Conservation (phyloP, 2,113 vertebrate genomes). For the Tamias sibiricus region DNA sequence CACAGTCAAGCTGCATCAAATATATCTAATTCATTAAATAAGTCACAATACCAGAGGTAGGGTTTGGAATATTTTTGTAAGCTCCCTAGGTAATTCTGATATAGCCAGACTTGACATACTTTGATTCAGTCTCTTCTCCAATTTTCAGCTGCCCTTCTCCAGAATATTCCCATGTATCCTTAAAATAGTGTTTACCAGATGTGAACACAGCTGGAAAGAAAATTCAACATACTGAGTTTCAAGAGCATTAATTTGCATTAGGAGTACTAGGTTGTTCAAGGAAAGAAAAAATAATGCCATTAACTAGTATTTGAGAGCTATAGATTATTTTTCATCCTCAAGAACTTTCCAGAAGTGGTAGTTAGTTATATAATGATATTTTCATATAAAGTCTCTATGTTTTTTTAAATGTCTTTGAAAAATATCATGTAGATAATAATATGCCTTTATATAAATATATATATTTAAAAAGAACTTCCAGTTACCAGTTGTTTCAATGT, state of each 20-base stretch:
- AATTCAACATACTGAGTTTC: not conserved
- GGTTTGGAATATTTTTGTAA: not conserved
- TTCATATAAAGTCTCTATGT: not conserved
- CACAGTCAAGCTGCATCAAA: not conserved
- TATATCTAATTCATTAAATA: not conserved
- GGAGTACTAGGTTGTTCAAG: not conserved
- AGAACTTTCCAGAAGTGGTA: not conserved
- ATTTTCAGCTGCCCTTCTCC: not conserved
- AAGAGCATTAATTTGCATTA: not conserved
- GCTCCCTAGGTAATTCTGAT: not conserved
- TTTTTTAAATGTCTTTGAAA: not conserved
- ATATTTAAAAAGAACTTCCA: not conserved
- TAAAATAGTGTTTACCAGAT: conserved; percentile 24
- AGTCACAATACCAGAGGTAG: not conserved
- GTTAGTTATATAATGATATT: not conserved
- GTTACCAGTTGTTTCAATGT: conserved; percentile 8
- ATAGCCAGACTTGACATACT: not conserved
- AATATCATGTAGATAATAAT: not conserved
- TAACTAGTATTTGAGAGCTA: not conserved
- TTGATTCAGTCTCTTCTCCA: not conserved
- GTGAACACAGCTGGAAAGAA: not conserved
- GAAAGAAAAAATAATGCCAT: not conserved
- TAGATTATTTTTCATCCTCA: not conserved
- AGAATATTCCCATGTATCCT: not conserved
- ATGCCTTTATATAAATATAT: not conserved